Base-by-base conservation (phyloP, 2,797 vertebrate species). In the Lagocephalus sceleratus region DNA sequence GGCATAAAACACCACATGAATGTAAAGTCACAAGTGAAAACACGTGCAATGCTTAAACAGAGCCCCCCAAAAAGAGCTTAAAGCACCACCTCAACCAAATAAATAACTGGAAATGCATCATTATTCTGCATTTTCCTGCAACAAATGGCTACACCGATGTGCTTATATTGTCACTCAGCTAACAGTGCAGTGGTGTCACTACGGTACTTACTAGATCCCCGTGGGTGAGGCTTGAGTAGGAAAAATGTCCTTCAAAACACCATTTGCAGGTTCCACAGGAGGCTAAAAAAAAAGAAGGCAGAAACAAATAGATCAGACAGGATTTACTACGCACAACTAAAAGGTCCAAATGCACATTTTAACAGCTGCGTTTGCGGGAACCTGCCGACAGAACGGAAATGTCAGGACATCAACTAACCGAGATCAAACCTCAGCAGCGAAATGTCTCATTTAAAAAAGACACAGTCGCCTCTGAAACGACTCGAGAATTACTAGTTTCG, bases 141-240 rank as follows among this genome's bases (percentile, higher is more conserved):
- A 35, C n/a, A 14, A 35, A 1, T 35, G 14, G 5, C 12, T 35
- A 10, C 39, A 40, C 5, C 15, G 17, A 5, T 40, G n/a, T n/a
- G n/a, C n/a, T n/a, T n/a, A n/a, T n/a, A n/a, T n/a, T n/a, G n/a
- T n/a, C n/a, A n/a, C n/a, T n/a, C n/a, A 40, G 10, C 50, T 41
- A 21, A 7, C 23, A 25, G 17, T 16, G 11, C 5, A 23, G 14
- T 39, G 15, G 20, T 60, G 7, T 51, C 16, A 29, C 1, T 50
- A n/a, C 19, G 23, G 21, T 43, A 86, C 89, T 88, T 71, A 91
- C 91, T 58, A 79, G 52, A 91, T 90, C 44, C 86, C 85, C 47
- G 83, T 86, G 0, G 79, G 82, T 5, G 83, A 80, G 14, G 53
- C 35, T 2, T 59, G 51, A 21, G 57, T 58, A 20, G 78, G 82